Evolutionary conservation across 2,113 vertebrate genomes (phyloP).

Genomic region (Hypomesus transpacificus): DNA sequence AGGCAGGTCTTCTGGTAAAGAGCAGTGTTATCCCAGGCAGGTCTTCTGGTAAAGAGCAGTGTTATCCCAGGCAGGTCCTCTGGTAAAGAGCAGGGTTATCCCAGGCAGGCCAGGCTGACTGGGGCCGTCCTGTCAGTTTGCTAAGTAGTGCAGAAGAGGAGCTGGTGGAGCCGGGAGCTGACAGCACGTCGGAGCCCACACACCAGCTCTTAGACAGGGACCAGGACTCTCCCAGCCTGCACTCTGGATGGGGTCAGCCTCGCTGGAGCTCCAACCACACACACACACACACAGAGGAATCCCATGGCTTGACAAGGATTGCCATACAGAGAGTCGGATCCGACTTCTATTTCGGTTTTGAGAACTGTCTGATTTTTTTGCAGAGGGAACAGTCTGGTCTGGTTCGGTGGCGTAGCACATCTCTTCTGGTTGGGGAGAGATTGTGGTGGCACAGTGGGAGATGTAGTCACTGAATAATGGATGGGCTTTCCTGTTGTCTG

Average conservation of each 20-base stretch:
- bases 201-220: neutral
- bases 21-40: neutral
- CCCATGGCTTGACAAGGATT: too few species aligned
- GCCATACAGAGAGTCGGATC: too few species aligned
- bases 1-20: neutral
- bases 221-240: neutral
- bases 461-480: neutral
- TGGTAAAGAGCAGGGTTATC: neutral
- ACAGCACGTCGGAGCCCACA: conserved; percentile 24
- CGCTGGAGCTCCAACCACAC: neutral
- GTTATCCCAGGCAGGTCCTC: too few species aligned
- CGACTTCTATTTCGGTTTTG: too few species aligned
- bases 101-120: neutral
- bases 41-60: too few species aligned
- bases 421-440: too few species aligned
- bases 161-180: conserved; percentile 21
- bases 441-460: neutral
- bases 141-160: conserved; percentile 31
- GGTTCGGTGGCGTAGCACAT: too few species aligned
- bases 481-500: neutral
- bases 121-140: conserved; percentile 3
- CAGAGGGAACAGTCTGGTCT: too few species aligned
- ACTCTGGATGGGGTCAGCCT: neutral
- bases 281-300: neutral
- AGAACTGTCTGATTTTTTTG: too few species aligned